phyloP scores from a whole-genome alignment of 1,140 invertebrate genomes.

The Charaxes varanes region DNA sequence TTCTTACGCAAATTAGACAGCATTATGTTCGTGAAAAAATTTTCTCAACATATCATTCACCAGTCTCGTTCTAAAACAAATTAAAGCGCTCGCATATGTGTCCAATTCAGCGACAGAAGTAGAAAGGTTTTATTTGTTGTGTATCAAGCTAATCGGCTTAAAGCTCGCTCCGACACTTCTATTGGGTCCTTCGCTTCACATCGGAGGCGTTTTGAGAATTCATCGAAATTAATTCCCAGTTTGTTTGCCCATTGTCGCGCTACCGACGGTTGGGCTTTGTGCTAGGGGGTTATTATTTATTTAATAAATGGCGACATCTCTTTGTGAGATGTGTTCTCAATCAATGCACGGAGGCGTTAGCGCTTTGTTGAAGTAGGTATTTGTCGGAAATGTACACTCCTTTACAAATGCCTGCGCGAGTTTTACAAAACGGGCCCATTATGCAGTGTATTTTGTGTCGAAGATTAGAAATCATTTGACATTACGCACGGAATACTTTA shows the following conservation, averaged over 20 bases:
- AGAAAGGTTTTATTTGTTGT: constrained; percentile 60
- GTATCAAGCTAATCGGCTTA: constrained; percentile 65
- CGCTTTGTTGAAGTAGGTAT: constrained; percentile 33
- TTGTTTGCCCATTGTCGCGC: constrained; percentile 61
- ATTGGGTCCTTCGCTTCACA: constrained; percentile 34
- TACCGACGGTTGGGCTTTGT: constrained; percentile 50
- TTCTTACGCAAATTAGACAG: no score
- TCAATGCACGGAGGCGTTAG: constrained; percentile 48
- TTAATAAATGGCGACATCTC: constrained; percentile 60
- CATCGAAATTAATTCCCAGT: constrained; percentile 69
- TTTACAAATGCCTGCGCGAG: constrained; percentile 11
- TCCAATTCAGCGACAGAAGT: constrained; percentile 27
- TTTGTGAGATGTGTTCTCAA: constrained; percentile 49
- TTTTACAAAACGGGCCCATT: neutral
- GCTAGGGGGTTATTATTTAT: constrained; percentile 61
- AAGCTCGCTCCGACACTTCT: constrained; percentile 41
- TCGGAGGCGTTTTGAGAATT: constrained; percentile 66
- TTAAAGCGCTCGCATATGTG: constrained; percentile 35
- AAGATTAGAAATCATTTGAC: constrained; percentile 6
- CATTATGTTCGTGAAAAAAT: no score
- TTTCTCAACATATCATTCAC: no score
- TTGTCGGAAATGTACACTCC: constrained; percentile 28
- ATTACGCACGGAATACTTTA: neutral
- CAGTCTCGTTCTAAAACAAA: no score
- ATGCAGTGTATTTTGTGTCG: constrained; percentile 5